These are phyloP conservation scores for Lontra canadensis DNA, from an alignment of 2,113 vertebrate species.

Conservation along the genomic window DNA sequence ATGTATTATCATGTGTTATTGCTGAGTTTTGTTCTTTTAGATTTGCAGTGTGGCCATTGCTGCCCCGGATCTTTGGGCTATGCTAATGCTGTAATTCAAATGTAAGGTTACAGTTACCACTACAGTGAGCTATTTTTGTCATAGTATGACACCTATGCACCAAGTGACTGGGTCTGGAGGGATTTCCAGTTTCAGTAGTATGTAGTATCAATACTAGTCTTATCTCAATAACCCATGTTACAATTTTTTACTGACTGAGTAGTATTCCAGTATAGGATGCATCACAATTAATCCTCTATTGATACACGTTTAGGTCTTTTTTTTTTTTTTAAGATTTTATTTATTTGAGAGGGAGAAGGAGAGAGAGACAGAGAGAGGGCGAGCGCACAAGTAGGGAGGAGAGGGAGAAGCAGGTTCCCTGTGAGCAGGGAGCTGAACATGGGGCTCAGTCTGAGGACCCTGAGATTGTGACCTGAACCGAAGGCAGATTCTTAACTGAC, in stretches of 20 bases:
- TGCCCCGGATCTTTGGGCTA: neutral
- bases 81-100: neutral
- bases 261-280: neutral
- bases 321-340: too few relatives aligned
- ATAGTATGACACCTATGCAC: neutral
- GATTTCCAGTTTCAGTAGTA: neutral
- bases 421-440: too few relatives aligned
- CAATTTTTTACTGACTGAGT: neutral
- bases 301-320: neutral
- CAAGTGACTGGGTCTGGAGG: neutral
- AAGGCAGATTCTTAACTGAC: too few relatives aligned
- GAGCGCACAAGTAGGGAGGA: too few relatives aligned
- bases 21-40: neutral
- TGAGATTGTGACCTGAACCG: too few relatives aligned
- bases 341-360: too few relatives aligned
- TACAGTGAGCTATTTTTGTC: neutral
- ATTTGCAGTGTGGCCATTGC: neutral
- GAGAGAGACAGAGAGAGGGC: too few relatives aligned
- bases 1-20: neutral
- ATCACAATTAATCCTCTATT: neutral
- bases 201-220: neutral
- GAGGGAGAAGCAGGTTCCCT: too few relatives aligned
- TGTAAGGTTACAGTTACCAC: neutral
- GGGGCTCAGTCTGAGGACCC: too few relatives aligned
- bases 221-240: neutral